phyloP scores from a whole-genome alignment of 1,140 invertebrate genomes.

The Orchesella cincta region DNA sequence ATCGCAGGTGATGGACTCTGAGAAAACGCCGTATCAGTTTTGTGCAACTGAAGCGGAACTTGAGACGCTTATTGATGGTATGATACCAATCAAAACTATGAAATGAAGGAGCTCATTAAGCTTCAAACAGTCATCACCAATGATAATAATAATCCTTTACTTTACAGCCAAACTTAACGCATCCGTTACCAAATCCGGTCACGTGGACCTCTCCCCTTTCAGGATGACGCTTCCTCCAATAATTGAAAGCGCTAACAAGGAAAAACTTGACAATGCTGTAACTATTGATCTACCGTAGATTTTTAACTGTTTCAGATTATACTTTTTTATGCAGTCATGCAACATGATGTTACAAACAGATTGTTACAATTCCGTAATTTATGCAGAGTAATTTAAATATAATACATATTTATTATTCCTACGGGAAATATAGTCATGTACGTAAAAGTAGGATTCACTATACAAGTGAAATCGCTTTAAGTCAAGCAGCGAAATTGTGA shows the following conservation, averaged over 20 bases:
- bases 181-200: constrained; percentile 17
- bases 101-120: too few species aligned
- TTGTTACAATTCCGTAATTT: too few species aligned
- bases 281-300: neutral
- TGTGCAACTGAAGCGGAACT: constrained; percentile 45
- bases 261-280: neutral
- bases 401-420: too few species aligned
- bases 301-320: too few species aligned
- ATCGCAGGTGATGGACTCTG: constrained; percentile 41
- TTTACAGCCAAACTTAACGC: constrained; percentile 13
- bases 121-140: neutral
- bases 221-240: constrained; percentile 9
- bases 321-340: too few species aligned
- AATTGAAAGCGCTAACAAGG: neutral
- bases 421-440: too few species aligned
- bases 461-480: too few species aligned
- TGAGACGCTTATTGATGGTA: constrained; percentile 44
- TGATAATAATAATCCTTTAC: neutral
- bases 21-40: constrained; percentile 35
- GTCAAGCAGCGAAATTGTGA: too few species aligned
- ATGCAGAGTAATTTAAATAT: too few species aligned
- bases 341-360: too few species aligned
- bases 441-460: too few species aligned
- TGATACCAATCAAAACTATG: too few species aligned
- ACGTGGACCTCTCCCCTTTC: constrained; percentile 4